Base-by-base conservation (phyloP, 2,888 invertebrate genomes). In the Rotaria magnacalcarata region DNA sequence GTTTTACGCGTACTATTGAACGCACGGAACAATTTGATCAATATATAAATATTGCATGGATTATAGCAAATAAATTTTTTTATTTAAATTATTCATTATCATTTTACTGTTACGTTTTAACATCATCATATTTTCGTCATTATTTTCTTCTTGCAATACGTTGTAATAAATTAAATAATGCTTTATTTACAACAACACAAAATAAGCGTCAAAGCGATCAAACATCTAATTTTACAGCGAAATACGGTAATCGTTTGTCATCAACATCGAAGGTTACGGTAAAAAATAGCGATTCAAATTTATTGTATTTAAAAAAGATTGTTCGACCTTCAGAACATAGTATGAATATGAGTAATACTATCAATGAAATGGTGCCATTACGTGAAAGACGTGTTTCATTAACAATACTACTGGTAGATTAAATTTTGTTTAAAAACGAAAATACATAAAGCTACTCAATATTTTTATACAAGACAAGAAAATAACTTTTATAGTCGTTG, bases 11-110 rank as follows among this genome's bases (percentile, higher is more conserved):
- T 47, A 80, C 43, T 24, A 80, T 80, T 80, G 47, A 47, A 19
- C 14, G 10, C 5, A 24, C 47, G 47, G 47, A 80, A 80, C 10
- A 47, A 80, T 47, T 47, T 4, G 80, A 80, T 47, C 24, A 80
- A 80, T n/a, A 47, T 11, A 47, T 80, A 47, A n/a, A 47, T 24
- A 80, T 80, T 2, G 80, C 80, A 47, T 80, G 80, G 80, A n/a
- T 34, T n/a, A 80, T 80, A 24, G 80, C 16, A 24, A 80, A 80
- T 47, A 80, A 80, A 80, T 21, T 80, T 7, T 80, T 80, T 14
- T 80, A 80, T 80, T 80, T 80, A 80, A 80, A 80, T 47, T 80
- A 80, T 80, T 80, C 80, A 43, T 80, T 80, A 47, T 80, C 80
- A 47, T 80, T 80, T n/a, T 80, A 80, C 34, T 47, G 47, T 24